These are phyloP conservation scores for Latheticus oryzae DNA, from an alignment of 2,888 invertebrate genomes.

Conservation along the genomic window DNA sequence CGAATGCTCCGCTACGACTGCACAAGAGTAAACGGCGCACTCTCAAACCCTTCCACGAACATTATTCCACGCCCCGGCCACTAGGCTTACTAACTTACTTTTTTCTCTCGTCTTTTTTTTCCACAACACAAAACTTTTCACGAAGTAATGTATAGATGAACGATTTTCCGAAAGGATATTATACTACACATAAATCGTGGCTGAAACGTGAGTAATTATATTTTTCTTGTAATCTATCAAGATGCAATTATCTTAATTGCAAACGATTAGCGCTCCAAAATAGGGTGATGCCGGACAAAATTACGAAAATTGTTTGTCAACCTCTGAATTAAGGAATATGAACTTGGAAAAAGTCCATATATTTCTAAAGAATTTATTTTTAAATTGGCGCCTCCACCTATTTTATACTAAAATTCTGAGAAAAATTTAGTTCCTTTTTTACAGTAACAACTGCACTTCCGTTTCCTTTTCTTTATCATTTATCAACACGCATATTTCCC, in stretches of 20 bases:
- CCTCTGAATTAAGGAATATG: background rate
- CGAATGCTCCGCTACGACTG: conserved; percentile 12
- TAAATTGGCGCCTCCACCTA: no score
- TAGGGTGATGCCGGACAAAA: conserved; percentile 13
- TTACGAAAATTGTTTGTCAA: conserved; percentile 20
- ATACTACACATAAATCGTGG: conserved; percentile 40
- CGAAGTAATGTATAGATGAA: conserved; percentile 48
- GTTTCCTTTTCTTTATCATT: no score
- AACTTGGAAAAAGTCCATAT: no score
- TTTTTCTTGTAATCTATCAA: conserved; percentile 43
- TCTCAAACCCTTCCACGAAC: conserved; percentile 58
- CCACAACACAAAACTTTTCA: conserved; percentile 55
- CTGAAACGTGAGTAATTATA: conserved; percentile 42
- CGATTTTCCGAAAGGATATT: conserved; percentile 41
- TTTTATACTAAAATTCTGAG: no score
- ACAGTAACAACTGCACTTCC: no score
- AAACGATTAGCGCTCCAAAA: conserved; percentile 22
- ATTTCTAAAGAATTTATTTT: no score
- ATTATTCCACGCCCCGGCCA: conserved; percentile 61
- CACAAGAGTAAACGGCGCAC: conserved; percentile 49
- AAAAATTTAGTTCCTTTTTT: no score
- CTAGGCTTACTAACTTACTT: conserved; percentile 64
- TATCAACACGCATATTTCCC: conserved; percentile 54
- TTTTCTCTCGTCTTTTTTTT: conserved; percentile 57
- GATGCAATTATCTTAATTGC: conserved; percentile 41